Evolutionary conservation across 2,113 vertebrate species (phyloP), one percentile per base, ranked within the genome.

Genomic region (Chelonoidis abingdonii): DNA sequence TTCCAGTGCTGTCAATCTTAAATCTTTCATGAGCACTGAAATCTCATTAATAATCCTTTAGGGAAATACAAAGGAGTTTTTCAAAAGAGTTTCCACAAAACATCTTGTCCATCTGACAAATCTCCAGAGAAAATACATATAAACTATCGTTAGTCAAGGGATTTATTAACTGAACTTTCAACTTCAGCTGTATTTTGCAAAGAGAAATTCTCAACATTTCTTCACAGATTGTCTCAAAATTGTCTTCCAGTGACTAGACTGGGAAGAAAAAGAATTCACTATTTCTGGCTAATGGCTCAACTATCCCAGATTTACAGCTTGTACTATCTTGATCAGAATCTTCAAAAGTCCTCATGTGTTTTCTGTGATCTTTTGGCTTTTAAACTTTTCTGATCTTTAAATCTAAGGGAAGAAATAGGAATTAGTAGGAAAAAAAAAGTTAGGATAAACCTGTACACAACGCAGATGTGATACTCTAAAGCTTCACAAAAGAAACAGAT

Each of bases 21-120:
- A 95, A 96, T 96, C 94, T 96, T 97, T 94, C 92, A 94, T 95
- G 81, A 96, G 95, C 92, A 95, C 93, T 97, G 96, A 97, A 84
- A 95, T 96, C 89, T 96, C 91, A 95, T 97, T 96, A 96, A 88
- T 93, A 96, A 88, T 49, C 83, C 96, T 95, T 95, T 31, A 88
- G 96, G 95, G 95, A 96, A 94, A 94, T 88, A 14, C 72, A 86
- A 93, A 69, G 38, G n/a, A 89, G 89, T 90, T 91, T 96, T 95
- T 96, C 93, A 93, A 89, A 95, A 95, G 59, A 94, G 87, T 88
- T 97, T 96, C 83, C 78, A 84, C 38, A 84, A 83, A 89, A 91
- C 85, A 93, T 96, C 92, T 88, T 94, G 57, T 94, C 82, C 65
- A 2, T 87, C 81, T 91, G 94, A 88, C 78, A 94, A 22, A 88